Evolutionary conservation across 1,140 invertebrate genomes (phyloP).

Genomic region (Adelges cooleyi): DNA sequence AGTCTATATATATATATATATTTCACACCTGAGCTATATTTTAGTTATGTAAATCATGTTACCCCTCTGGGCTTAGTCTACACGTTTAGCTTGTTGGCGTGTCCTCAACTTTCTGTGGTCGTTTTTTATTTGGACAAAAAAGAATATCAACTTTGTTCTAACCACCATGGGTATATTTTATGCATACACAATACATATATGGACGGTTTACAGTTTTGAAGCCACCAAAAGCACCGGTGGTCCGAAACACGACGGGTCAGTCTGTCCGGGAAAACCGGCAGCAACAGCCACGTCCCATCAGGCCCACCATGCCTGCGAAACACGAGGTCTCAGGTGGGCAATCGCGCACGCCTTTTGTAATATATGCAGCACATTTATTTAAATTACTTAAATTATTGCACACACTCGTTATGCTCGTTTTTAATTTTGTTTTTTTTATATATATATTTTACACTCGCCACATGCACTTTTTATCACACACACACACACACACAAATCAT

Average conservation of each 20-base stretch:
- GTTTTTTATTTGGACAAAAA: too few relatives aligned
- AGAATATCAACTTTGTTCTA: too few relatives aligned
- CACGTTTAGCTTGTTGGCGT: too few relatives aligned
- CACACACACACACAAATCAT: too few relatives aligned
- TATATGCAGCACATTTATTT: conserved; percentile 1
- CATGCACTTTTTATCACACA: not conserved
- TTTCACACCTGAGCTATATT: too few relatives aligned
- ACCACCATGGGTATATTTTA: too few relatives aligned
- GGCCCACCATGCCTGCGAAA: conserved; percentile 14
- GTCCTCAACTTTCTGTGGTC: too few relatives aligned
- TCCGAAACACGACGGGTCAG: conserved; percentile 11
- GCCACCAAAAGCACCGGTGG: conserved; percentile 13
- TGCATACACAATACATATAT: too few relatives aligned
- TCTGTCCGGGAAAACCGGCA: conserved; percentile 17
- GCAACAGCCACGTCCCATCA: conserved; percentile 11
- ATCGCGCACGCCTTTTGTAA: not conserved
- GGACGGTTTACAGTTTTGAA: conserved; percentile 15
- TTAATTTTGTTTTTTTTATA: not conserved
- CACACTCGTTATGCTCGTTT: conserved; percentile 5
- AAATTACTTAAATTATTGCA: conserved; percentile 2
- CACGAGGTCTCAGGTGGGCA: conserved; percentile 24
- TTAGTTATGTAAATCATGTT: too few relatives aligned
- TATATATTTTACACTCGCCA: not conserved
- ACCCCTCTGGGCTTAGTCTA: too few relatives aligned
- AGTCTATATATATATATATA: too few relatives aligned